Percentiles rank a stretch among this genome's conserved stretches.
Evolutionary conservation across 2,113 vertebrate species (phyloP).

Genomic region (Pluvianellus socialis): DNA sequence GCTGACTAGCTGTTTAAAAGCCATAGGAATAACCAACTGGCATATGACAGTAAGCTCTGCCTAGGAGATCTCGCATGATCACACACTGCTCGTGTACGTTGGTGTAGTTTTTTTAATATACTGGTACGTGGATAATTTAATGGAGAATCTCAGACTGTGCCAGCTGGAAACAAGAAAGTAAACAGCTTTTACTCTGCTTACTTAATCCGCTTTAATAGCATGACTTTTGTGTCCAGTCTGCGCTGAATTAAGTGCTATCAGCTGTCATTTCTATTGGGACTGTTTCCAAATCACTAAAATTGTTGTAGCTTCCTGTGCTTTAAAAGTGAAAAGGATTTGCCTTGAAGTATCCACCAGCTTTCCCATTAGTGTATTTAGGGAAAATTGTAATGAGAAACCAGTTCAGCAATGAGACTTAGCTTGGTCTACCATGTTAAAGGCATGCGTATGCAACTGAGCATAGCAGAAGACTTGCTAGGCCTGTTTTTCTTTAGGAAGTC

Average conservation of each 20-base stretch:
- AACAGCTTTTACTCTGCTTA: neutral
- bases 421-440: neutral
- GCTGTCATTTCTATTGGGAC: neutral
- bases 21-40: neutral
- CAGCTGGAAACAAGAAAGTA: neutral
- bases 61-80: neutral
- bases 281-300: neutral
- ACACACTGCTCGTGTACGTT: accelerated
- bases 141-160: neutral
- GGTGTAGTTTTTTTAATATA: neutral
- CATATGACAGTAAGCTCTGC: neutral
- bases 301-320: neutral
- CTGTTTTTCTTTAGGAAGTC: slow-evolving; percentile 4
- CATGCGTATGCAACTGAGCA: neutral
- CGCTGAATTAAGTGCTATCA: neutral
- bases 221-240: neutral
- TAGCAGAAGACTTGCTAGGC: slow-evolving; percentile 2
- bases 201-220: neutral
- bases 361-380: neutral
- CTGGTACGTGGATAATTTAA: neutral
- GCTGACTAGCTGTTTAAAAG: neutral
- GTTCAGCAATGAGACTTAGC: neutral
- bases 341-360: neutral
- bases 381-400: slow-evolving; percentile 48
- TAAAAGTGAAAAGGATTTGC: neutral